Evolutionary conservation across 2,797 vertebrate species (phyloP), one percentile per base, ranked within the genome.

Genomic region (Sarcophilus harrisii): DNA sequence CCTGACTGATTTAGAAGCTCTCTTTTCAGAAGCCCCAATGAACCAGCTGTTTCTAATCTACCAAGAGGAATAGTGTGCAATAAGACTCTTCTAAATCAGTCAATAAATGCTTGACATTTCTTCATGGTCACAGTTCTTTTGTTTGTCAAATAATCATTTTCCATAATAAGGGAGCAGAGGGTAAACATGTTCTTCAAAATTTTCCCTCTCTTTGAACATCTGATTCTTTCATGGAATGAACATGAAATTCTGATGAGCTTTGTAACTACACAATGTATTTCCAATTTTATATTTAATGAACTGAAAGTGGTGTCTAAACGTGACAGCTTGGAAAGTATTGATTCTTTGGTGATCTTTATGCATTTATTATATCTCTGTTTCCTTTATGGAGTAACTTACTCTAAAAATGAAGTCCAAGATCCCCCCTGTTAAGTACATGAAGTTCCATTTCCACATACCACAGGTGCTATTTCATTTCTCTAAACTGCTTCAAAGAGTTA

Each of bases 91-190:
- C 92, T 98, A 94, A 91, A 97, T 97, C 95, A 98, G 95, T 96
- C 95, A 96, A 94, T 92, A 93, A 94, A 96, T 16, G 52, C 92
- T 97, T 93, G 93, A 1, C 0, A 55, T 55, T 96, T 97, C 92
- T 94, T 95, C 98, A 96, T 87, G 97, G 92, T 57, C 94, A 96
- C 91, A 0, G 0, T 89, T 90, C 96, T 97, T 96, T 98, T 98
- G 97, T 98, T 98, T 98, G 98, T 98, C 97, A 98, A 98, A 98
- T 97, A 98, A 98, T 97, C 58, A 97, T 98, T 98, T 98, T 93
- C 96, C 90, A 91, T 97, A 98, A 98, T 98, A 98, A 98, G 94
- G 94, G 93, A 98, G 81, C 81, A 94, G 95, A 95, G 62, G 95
- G 81, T 98, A 99, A 98, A 99, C 97, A 98, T 90, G 90, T 28